A percentile compares a stretch with the other conserved stretches of the same genome.
phyloP scores from a whole-genome alignment of 1,140 invertebrate species.

The Drosophila lowei region DNA sequence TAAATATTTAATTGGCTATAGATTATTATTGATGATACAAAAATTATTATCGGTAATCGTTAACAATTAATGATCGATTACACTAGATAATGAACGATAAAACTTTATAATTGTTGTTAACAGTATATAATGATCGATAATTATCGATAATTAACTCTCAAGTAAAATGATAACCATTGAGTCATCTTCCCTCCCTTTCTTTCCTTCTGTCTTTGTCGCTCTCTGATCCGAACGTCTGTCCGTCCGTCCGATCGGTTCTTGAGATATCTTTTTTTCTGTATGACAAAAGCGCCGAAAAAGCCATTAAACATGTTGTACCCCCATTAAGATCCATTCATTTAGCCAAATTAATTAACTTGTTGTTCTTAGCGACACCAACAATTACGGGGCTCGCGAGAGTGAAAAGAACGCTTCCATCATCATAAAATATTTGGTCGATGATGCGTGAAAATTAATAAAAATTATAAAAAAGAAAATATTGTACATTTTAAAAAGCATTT shows the following conservation, averaged over 20 bases:
- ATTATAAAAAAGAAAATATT: slow-evolving; percentile 52
- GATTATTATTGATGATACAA: too few relatives aligned
- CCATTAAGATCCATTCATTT: slow-evolving; percentile 75
- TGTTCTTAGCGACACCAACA: slow-evolving; percentile 73
- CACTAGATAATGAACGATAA: too few relatives aligned
- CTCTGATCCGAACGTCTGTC: background rate
- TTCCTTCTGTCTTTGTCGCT: slow-evolving; percentile 9
- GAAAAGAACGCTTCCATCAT: slow-evolving; percentile 80
- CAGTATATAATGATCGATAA: too few relatives aligned
- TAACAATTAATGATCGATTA: too few relatives aligned
- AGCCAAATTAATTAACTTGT: slow-evolving; percentile 80
- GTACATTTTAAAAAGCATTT: slow-evolving; percentile 31
- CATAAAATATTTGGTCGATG: slow-evolving; percentile 75
- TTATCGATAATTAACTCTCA: too few relatives aligned
- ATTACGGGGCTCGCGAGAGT: slow-evolving; percentile 59
- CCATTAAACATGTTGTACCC: slow-evolving; percentile 77
- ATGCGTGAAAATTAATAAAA: slow-evolving; percentile 79
- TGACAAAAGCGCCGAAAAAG: slow-evolving; percentile 68
- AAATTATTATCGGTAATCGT: too few relatives aligned
- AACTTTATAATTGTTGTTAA: too few relatives aligned
- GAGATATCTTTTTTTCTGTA: slow-evolving; percentile 34
- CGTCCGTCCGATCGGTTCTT: slow-evolving; percentile 1
- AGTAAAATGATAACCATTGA: too few relatives aligned
- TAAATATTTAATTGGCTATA: too few relatives aligned
- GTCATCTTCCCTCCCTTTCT: background rate